Conservation (phyloP, 2,797 vertebrate species). For the Tadarida brasiliensis region DNA sequence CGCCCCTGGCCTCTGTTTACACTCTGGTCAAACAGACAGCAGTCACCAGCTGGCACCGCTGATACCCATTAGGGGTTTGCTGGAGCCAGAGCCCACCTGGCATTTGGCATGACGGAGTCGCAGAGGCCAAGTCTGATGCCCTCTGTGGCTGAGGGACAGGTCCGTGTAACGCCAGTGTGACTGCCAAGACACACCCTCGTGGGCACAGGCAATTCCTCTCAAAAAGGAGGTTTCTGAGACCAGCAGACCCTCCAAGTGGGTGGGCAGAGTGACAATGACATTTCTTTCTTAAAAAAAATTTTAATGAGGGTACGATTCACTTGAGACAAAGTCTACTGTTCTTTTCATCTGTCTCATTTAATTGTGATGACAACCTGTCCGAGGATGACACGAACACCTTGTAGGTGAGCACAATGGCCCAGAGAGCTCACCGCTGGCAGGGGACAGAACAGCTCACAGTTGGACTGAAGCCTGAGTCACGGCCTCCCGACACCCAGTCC, state of each 20-base stretch:
- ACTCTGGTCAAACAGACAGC: not conserved
- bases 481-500: not conserved
- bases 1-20: accelerated
- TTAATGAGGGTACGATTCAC: not conserved
- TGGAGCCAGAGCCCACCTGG: not conserved
- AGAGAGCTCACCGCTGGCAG: not conserved
- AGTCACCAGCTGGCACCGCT: no score
- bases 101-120: accelerated
- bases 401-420: not conserved
- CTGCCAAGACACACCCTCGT: accelerated
- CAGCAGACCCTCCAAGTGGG: not conserved
- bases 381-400: not conserved
- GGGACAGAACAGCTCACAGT: accelerated
- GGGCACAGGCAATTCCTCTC: no score
- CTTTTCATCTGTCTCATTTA: not conserved
- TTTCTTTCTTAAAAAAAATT: not conserved
- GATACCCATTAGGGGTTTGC: accelerated
- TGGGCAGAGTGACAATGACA: not conserved
- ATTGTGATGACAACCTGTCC: not conserved
- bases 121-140: accelerated
- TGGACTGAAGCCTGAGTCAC: not conserved
- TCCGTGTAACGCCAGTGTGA: accelerated
- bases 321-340: not conserved
- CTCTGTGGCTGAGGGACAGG: not conserved
- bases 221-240: not conserved